Conservation (phyloP, 2,113 vertebrate species). For the Ceyx melanurus region DNA sequence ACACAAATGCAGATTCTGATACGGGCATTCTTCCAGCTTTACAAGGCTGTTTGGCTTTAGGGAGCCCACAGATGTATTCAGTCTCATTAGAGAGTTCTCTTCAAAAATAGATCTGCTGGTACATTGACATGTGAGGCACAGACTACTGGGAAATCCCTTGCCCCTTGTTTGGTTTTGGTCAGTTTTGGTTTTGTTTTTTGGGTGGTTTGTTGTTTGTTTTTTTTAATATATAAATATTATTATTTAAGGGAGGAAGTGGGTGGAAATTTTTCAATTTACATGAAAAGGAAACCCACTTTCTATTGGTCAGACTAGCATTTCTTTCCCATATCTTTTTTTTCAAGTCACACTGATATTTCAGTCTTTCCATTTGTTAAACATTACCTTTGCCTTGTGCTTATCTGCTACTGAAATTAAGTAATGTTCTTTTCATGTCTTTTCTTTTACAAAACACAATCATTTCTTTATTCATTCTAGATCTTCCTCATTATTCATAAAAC, state of each 20-base stretch:
- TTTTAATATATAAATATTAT: background rate
- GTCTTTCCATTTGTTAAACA: background rate
- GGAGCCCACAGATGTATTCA: background rate
- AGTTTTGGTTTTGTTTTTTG: background rate
- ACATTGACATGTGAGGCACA: background rate
- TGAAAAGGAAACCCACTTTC: background rate
- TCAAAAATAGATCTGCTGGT: constrained; percentile 32
- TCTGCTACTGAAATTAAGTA: background rate
- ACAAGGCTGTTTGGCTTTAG: constrained; percentile 37
- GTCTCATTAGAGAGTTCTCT: constrained; percentile 10
- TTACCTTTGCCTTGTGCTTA: constrained; percentile 10
- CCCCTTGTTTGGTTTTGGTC: background rate
- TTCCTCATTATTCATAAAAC: background rate
- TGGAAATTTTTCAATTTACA: background rate
- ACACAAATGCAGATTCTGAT: constrained; percentile 14
- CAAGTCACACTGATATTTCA: background rate
- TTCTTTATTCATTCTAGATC: background rate
- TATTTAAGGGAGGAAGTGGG: background rate
- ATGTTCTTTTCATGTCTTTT: background rate
- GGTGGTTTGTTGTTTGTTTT: background rate
- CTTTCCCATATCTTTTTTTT: background rate
- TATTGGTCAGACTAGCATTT: constrained; percentile 34
- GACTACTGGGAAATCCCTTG: background rate
- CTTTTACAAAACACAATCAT: background rate
- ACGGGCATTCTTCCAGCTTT: background rate